These are phyloP conservation scores for Metridium senile DNA, from an alignment of 92 coral and sea anemone species.

Conservation along the genomic window DNA sequence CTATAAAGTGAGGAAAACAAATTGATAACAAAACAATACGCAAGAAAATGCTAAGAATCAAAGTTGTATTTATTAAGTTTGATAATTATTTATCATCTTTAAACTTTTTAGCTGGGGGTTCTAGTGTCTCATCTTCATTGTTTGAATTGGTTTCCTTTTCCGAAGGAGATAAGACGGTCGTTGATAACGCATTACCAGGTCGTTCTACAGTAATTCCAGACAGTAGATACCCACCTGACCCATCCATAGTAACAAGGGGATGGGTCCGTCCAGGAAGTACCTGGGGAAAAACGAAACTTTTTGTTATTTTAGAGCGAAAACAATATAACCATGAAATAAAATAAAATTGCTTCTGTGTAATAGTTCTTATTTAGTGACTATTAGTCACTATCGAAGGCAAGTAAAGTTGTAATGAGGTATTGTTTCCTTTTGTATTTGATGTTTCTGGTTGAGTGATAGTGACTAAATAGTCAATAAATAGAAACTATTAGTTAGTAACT, in stretches of 20 bases:
- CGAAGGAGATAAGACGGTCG: not conserved
- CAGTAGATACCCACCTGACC: slow-evolving; percentile 92
- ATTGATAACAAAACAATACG: no score
- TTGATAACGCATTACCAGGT: not conserved
- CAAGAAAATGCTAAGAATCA: no score
- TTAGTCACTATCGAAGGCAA: no score
- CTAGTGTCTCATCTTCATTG: not conserved
- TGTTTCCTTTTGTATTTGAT: no score
- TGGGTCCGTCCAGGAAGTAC: slow-evolving; percentile 90
- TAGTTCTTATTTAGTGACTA: no score
- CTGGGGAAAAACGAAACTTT: slow-evolving; percentile 25
- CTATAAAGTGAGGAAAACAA: no score
- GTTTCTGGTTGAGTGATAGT: no score
- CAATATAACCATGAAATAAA: not conserved
- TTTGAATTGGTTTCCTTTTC: not conserved
- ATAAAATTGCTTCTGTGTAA: no score
- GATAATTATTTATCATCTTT: slow-evolving; percentile 3
- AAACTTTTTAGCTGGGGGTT: slow-evolving; percentile 20
- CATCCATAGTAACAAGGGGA: slow-evolving; percentile 80
- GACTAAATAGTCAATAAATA: no score
- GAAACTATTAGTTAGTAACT: no score
- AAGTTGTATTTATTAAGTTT: not conserved
- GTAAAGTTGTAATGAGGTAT: no score
- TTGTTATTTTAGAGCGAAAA: not conserved
- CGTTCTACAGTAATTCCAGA: slow-evolving; percentile 86